These are phyloP conservation scores for Elegia similella DNA, from an alignment of 2,888 invertebrate species.

Conservation along the genomic window DNA sequence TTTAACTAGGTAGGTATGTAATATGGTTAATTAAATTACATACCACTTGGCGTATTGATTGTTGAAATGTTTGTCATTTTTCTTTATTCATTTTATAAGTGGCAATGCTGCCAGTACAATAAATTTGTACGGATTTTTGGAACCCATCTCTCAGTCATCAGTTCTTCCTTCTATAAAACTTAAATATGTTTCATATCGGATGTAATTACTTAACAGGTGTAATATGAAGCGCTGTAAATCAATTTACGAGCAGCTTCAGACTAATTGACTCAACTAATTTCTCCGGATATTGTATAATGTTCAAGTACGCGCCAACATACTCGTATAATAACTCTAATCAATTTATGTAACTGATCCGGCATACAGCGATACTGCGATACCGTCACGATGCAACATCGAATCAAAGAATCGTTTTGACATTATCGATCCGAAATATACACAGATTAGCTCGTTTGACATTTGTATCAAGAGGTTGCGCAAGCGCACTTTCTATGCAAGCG, in stretches of 20 bases:
- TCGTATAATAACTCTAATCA: slow-evolving; percentile 20
- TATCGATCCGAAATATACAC: slow-evolving; percentile 40
- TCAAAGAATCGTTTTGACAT: slow-evolving; percentile 42
- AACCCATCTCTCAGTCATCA: too few relatives aligned
- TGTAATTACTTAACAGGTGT: neutral
- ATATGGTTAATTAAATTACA: neutral
- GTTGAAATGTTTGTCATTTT: too few relatives aligned
- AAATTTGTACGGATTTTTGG: too few relatives aligned
- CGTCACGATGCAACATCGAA: slow-evolving; percentile 34
- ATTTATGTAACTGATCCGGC: slow-evolving; percentile 39
- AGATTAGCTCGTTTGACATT: slow-evolving; percentile 45
- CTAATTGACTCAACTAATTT: slow-evolving; percentile 14
- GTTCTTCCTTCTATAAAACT: too few relatives aligned
- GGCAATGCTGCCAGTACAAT: too few relatives aligned
- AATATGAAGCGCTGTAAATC: neutral
- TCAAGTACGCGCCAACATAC: slow-evolving; percentile 13
- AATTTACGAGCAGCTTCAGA: neutral
- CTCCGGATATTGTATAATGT: slow-evolving; percentile 35
- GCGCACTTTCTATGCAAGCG: slow-evolving; percentile 25
- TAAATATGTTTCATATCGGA: neutral
- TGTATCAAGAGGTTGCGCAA: slow-evolving; percentile 22
- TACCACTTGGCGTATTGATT: too few relatives aligned
- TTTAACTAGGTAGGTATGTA: neutral
- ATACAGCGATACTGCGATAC: slow-evolving; percentile 30
- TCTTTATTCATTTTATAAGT: too few relatives aligned